These are phyloP conservation scores for Habroteleia sp. DNA, from an alignment of 2,888 invertebrate genomes.

Conservation along the genomic window DNA sequence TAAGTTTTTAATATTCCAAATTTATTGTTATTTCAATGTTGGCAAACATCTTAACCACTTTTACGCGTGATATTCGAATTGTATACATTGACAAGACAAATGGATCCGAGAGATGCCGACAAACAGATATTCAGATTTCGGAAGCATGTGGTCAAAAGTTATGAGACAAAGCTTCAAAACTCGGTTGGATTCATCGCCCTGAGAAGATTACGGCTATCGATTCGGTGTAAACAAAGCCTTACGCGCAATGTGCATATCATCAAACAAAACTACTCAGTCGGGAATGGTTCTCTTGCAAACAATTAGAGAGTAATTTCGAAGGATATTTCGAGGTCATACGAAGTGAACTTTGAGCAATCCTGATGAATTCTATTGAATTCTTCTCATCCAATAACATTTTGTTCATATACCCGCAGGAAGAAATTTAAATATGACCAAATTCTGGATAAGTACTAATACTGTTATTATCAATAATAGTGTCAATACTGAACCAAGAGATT, in stretches of 20 bases:
- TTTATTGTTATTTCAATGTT: too few relatives aligned
- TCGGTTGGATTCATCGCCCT: conserved; percentile 47
- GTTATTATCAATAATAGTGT: too few relatives aligned
- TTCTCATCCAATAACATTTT: too few relatives aligned
- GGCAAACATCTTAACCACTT: too few relatives aligned
- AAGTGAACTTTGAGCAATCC: neutral
- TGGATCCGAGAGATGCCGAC: conserved; percentile 34
- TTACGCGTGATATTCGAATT: too few relatives aligned
- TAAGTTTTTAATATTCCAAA: too few relatives aligned
- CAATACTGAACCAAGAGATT: too few relatives aligned
- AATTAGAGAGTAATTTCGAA: conserved; percentile 9
- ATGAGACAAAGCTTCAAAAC: conserved; percentile 45
- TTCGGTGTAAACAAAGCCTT: conserved; percentile 44
- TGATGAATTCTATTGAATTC: neutral
- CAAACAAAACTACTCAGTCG: conserved; percentile 7
- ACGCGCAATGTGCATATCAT: conserved; percentile 24
- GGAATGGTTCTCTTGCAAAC: conserved; percentile 18
- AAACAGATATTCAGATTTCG: conserved; percentile 49
- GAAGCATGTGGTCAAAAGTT: conserved; percentile 56
- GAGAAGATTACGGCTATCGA: conserved; percentile 47
- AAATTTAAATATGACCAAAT: too few relatives aligned
- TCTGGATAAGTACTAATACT: too few relatives aligned
- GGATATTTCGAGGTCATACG: conserved; percentile 9
- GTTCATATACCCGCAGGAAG: too few relatives aligned
- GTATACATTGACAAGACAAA: too few relatives aligned